A percentile compares a stretch with the other conserved stretches of the same genome.
phyloP scores from a whole-genome alignment of 2,113 vertebrate species.

The Proteles cristata region DNA sequence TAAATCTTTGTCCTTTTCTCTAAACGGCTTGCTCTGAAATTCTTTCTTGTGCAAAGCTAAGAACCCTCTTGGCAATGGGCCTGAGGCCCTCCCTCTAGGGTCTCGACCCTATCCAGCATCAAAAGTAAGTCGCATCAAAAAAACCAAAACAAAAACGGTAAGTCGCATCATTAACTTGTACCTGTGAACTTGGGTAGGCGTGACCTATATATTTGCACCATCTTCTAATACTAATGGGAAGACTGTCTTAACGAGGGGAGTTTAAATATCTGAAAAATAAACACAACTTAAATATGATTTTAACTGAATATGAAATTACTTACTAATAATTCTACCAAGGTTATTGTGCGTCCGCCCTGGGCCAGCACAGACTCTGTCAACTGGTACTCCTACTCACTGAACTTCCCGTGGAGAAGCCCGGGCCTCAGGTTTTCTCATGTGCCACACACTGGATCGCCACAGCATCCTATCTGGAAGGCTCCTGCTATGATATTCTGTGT shows the following conservation, averaged over 20 bases:
- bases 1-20: not conserved
- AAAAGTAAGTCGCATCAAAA: not conserved
- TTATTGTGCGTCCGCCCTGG: not conserved
- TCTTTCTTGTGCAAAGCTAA: not conserved
- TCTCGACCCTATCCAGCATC: not conserved
- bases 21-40: not conserved
- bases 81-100: not conserved
- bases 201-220: not conserved
- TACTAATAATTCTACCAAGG: not conserved
- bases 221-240: constrained; percentile 9
- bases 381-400: not conserved
- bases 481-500: not conserved
- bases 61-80: not conserved
- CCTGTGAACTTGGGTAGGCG: not conserved
- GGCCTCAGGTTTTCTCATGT: not conserved
- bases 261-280: not conserved
- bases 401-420: not conserved
- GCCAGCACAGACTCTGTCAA: not conserved
- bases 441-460: not conserved
- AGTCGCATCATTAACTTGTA: not conserved
- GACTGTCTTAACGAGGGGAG: not conserved
- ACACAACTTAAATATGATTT: constrained; percentile 22
- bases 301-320: constrained; percentile 7
- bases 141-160: not conserved
- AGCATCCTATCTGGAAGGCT: not conserved